phyloP scores from a whole-genome alignment of 2,113 vertebrate species.

The Ranitomeya imitator region DNA sequence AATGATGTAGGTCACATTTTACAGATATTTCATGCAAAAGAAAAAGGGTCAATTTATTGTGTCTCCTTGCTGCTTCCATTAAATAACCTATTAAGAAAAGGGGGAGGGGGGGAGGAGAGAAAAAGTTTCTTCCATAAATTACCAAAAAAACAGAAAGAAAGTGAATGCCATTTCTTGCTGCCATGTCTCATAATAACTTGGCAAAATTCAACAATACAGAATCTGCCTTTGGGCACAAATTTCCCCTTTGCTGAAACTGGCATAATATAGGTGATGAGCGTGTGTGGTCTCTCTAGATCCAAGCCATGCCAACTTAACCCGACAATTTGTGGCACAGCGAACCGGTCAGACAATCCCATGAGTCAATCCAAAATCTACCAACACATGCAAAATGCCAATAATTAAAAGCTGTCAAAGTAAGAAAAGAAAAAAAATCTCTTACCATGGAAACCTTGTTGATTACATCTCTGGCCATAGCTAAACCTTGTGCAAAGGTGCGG shows the following conservation, averaged over 20 bases:
- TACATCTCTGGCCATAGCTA: slow-evolving; percentile 84
- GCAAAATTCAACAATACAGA: background rate
- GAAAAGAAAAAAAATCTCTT: slow-evolving; percentile 60
- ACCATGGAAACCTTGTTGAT: slow-evolving; percentile 87
- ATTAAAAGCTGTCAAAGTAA: background rate
- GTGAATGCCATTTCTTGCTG: background rate
- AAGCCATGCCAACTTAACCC: slow-evolving; percentile 4
- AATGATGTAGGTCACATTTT: too few relatives aligned
- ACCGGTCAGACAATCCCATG: background rate
- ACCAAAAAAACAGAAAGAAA: too few relatives aligned
- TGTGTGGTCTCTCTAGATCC: slow-evolving; percentile 3
- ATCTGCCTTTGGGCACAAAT: background rate
- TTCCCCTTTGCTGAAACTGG: background rate
- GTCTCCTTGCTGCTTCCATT: too few relatives aligned
- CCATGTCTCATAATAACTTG: background rate
- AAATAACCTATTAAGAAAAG: too few relatives aligned
- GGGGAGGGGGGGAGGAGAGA: too few relatives aligned
- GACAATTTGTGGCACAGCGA: background rate
- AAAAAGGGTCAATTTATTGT: too few relatives aligned
- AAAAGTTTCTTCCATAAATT: background rate
- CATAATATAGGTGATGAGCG: background rate
- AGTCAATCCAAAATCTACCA: background rate
- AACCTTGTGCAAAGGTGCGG: slow-evolving; percentile 88
- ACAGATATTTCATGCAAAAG: too few relatives aligned
- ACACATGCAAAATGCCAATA: background rate